These are phyloP conservation scores for Hydropsyche betteni DNA, from an alignment of 2,888 invertebrate species.

Conservation along the genomic window DNA sequence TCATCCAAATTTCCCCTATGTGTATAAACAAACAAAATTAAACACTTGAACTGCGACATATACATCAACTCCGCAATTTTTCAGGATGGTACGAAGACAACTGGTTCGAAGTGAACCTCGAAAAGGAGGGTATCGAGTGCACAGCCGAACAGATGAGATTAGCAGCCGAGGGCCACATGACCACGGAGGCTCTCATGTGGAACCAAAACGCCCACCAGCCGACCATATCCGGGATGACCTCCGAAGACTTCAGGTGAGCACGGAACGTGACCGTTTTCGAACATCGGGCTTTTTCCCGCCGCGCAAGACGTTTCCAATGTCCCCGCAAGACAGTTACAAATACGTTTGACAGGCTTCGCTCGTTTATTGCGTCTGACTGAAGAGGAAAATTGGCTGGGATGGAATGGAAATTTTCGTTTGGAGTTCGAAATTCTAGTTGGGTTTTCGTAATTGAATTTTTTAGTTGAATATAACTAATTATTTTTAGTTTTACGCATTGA, in stretches of 20 bases:
- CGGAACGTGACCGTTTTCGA: too few relatives aligned
- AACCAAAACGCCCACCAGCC: constrained; percentile 91
- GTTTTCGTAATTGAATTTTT: too few relatives aligned
- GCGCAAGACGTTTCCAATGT: not conserved
- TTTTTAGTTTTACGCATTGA: too few relatives aligned
- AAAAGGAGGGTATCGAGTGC: constrained; percentile 89
- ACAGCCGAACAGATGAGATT: constrained; percentile 91
- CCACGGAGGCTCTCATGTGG: constrained; percentile 99
- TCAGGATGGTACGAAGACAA: constrained; percentile 98
- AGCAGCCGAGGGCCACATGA: constrained; percentile 97
- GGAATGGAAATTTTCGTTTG: too few relatives aligned
- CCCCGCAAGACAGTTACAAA: constrained; percentile 33
- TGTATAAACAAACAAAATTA: too few relatives aligned
- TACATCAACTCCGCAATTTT: too few relatives aligned
- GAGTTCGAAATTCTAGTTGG: too few relatives aligned
- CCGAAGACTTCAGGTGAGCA: constrained; percentile 81
- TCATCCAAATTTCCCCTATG: too few relatives aligned
- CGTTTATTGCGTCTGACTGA: too few relatives aligned
- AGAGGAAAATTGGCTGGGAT: too few relatives aligned
- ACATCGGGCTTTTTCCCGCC: not conserved
- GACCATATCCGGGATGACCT: constrained; percentile 96
- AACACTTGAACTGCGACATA: too few relatives aligned
- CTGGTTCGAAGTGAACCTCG: constrained; percentile 93
- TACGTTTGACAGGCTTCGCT: not conserved
- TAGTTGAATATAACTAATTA: too few relatives aligned